Evolutionary conservation across 2,113 vertebrate species (phyloP), one percentile per base, ranked within the genome.

Genomic region (Manacus vitellinus): DNA sequence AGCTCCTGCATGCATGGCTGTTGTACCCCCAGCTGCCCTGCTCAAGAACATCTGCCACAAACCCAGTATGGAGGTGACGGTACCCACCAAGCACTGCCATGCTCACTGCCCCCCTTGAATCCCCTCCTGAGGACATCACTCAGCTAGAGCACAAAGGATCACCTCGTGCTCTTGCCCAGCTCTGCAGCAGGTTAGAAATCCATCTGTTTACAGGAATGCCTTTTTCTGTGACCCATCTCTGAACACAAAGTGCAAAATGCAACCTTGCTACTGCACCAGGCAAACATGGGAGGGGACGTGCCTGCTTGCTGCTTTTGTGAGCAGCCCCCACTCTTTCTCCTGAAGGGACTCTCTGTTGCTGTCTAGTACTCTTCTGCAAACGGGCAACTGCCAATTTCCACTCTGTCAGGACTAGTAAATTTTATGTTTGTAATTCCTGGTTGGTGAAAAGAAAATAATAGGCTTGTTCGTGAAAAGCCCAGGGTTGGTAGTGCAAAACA

Each of bases 361-460:
- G 37, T 27, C 66, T 61, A 63, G 63, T 25, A 46, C 15, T 35
- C 30, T 28, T 51, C 61, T 89, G 66, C 35, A 74, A 92, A 85
- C 0, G 2, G 72, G 56, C 63, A 94, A 92, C 51, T 43, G 80
- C 46, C 91, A 92, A 85, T 93, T 97, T 88, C 68, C 52, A 78
- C 84, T 82, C 89, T 80, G 88, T 71, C 81, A 93, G 72, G 80
- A 74, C 63, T 56, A 67, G 81, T 67, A 74, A 65, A 92, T 95
- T 63, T 95, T 86, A 84, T 68, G 83, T 56, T 93, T 72, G 68
- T 91, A 95, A 96, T 91, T 89, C 58, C 49, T 89, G 66, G 86
- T 51, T 94, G 92, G 56, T 81, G 93, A 75, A 85, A 95, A 84
- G 84, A 92, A 95, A 96, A 87, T 94, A 95, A 95, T 63, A 91